These are phyloP conservation scores for Tachystola acroxantha DNA, from an alignment of 2,888 invertebrate species.

Conservation along the genomic window DNA sequence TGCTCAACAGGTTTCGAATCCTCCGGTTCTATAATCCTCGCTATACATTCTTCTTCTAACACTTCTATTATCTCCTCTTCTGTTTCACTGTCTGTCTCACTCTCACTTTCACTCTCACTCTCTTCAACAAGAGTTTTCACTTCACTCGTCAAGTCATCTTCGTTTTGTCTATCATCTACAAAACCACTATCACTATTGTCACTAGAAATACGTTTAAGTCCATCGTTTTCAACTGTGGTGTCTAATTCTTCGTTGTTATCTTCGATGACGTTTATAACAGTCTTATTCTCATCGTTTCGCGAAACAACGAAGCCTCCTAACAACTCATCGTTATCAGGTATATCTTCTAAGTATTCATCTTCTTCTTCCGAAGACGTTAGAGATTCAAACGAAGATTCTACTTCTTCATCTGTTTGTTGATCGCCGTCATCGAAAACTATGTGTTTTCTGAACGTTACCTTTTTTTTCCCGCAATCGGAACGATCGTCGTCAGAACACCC, in stretches of 20 bases:
- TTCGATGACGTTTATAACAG: constrained; percentile 44
- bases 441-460: constrained; percentile 67
- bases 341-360: constrained; percentile 54
- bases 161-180: constrained; percentile 53
- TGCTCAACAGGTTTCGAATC: constrained; percentile 5
- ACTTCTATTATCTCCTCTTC: constrained; percentile 46
- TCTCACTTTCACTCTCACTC: constrained; percentile 26
- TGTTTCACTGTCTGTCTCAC: constrained; percentile 41
- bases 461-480: constrained; percentile 63
- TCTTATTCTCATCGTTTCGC: constrained; percentile 44
- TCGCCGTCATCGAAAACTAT: constrained; percentile 74
- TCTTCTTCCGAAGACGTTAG: constrained; percentile 46
- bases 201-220: constrained; percentile 54
- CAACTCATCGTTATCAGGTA: constrained; percentile 49
- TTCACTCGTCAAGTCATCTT: constrained; percentile 45
- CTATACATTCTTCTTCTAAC: constrained; percentile 23
- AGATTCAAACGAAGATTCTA: constrained; percentile 63
- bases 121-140: constrained; percentile 22
- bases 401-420: constrained; percentile 65
- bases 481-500: constrained; percentile 66
- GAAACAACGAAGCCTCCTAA: constrained; percentile 38
- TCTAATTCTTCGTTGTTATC: constrained; percentile 27
- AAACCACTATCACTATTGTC: constrained; percentile 75
- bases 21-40: constrained; percentile 15
- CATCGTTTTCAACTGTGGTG: constrained; percentile 26